These are phyloP conservation scores for Hirtodrosophila duncani DNA, from an alignment of 2,888 invertebrate species.

Conservation along the genomic window DNA sequence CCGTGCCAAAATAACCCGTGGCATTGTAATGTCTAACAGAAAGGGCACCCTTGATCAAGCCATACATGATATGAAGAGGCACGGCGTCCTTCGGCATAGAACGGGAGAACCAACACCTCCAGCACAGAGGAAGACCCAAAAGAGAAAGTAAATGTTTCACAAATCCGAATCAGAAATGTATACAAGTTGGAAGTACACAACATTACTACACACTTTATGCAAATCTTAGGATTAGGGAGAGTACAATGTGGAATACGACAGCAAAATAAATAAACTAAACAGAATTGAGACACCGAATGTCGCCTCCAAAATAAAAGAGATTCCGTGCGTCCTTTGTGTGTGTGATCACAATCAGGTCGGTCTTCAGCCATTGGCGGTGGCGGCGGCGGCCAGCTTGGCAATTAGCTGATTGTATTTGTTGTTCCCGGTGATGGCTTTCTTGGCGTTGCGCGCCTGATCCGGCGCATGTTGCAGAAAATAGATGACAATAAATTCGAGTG, in stretches of 20 bases:
- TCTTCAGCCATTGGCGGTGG: conserved; percentile 60
- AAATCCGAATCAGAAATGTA: conserved; percentile 53
- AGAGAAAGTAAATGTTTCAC: conserved; percentile 2
- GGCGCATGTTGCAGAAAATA: conserved; percentile 60
- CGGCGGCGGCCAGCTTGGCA: conserved; percentile 59
- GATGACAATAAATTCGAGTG: conserved; percentile 68
- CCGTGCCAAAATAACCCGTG: conserved; percentile 30
- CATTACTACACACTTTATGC: conserved; percentile 67
- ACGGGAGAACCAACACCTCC: too few species aligned
- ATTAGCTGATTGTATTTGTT: conserved; percentile 61
- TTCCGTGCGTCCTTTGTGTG: background rate
- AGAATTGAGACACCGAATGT: conserved; percentile 32
- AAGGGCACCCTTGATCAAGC: rapidly evolving
- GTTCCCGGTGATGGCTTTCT: conserved; percentile 53
- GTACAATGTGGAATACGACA: conserved; percentile 56
- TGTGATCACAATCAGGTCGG: conserved; percentile 4
- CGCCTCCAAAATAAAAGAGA: conserved; percentile 1
- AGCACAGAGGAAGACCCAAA: conserved; percentile 2
- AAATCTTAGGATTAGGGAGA: conserved; percentile 60
- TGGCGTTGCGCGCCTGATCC: conserved; percentile 54
- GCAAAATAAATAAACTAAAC: conserved; percentile 68
- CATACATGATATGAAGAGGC: conserved; percentile 20
- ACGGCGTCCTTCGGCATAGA: background rate
- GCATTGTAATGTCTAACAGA: background rate
- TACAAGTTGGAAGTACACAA: too few species aligned